Base-by-base conservation (phyloP, 2,797 vertebrate genomes). In the Caiman crocodilus region DNA sequence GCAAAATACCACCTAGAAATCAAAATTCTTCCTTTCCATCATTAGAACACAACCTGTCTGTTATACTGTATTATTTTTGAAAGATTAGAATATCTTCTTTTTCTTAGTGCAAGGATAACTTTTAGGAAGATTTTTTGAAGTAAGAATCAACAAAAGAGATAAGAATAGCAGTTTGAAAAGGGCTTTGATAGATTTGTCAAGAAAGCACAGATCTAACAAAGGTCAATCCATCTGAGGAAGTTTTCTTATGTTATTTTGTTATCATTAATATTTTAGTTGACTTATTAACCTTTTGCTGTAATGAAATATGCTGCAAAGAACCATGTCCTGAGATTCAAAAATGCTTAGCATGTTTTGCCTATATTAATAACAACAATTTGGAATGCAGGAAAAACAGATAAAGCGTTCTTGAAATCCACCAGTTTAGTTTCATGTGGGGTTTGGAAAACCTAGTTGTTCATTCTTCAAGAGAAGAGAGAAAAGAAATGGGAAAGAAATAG, bases 361-460 rank as follows among this genome's bases (percentile, higher is more conserved):
- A 23, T 7, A 35, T 58, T 79, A 77, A n/a, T 84, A 63, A 5
- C 1, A 92, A 78, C 1, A 92, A 78, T 73, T 42, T 80, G n/a
- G 89, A 88, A 80, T 79, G 23, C 8, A 6, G 59, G 63, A 3
- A 12, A 61, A 89, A 88, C 11, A 79, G 84, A 84, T 88, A 84
- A 92, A 90, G 55, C 13, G 55, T 90, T 90, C 85, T 50, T 87
- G 80, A 87, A 84, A 55, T 8, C 58, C 42, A 59, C 87, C 5
- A 25, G 5, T 87, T 96, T 87, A 73, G 85, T 95, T 91, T 89
- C 14, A 10, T 56, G 16, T 67, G 67, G 88, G 85, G 55, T 79
- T 84, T 91, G 84, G 42, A 50, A 50, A 50, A 50, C 42, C 42
- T 50, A 50, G 42, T 50, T 50, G 42, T 50, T 50, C 42, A 50